phyloP scores from a whole-genome alignment of 1,140 invertebrate species.

The Heliconius hewitsoni region DNA sequence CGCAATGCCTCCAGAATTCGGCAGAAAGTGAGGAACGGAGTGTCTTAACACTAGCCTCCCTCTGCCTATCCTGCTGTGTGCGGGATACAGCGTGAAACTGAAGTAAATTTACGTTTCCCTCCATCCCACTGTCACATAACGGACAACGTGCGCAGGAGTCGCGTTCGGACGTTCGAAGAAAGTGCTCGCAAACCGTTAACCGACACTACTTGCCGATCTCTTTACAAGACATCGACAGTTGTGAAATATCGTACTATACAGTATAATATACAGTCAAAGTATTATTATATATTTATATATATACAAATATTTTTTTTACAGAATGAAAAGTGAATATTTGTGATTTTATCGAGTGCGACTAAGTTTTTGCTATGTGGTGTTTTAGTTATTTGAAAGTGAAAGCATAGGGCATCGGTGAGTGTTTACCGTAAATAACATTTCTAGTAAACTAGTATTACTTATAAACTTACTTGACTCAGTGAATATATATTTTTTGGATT shows the following conservation, averaged over 20 bases:
- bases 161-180: conserved; percentile 46
- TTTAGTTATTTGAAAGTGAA: conserved; percentile 25
- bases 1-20: no score
- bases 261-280: conserved; percentile 9
- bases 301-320: conserved; percentile 8
- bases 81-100: no score
- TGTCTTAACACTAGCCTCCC: no score
- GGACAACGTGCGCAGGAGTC: conserved; percentile 46
- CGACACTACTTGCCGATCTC: conserved; percentile 20
- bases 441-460: not conserved
- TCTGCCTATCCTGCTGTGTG: no score
- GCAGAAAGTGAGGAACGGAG: no score
- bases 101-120: conserved; percentile 37
- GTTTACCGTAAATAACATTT: conserved; percentile 19
- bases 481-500: no score
- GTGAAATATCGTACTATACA: not conserved
- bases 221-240: conserved; percentile 11
- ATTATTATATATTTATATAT: not conserved
- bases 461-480: not conserved
- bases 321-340: conserved; percentile 12
- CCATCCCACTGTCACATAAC: conserved; percentile 42
- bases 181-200: conserved; percentile 42
- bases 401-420: conserved; percentile 29
- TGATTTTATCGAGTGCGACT: not conserved
- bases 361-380: conserved; percentile 24